Percentiles rank a stretch among this genome's conserved stretches.
These are phyloP conservation scores for Liparis tanakae DNA, from an alignment of 2,797 vertebrate genomes.

Conservation along the genomic window DNA sequence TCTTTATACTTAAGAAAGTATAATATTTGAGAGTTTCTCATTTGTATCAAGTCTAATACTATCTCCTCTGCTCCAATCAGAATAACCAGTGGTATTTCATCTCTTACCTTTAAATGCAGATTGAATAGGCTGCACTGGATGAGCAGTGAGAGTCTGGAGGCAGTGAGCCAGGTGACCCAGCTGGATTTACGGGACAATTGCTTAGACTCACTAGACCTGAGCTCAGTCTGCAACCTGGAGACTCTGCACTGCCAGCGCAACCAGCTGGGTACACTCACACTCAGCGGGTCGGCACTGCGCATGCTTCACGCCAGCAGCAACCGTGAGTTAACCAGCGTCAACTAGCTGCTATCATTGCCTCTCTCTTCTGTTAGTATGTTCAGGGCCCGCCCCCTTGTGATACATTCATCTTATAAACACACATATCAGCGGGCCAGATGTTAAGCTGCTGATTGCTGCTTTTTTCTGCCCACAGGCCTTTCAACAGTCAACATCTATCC, in stretches of 20 bases:
- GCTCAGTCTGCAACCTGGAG: constrained; percentile 89
- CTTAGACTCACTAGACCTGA: constrained; percentile 89
- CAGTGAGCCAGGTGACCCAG: constrained; percentile 88
- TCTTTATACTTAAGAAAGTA: not conserved
- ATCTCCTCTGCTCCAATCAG: not conserved
- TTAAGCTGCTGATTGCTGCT: constrained; percentile 42
- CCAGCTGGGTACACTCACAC: constrained; percentile 87
- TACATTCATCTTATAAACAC: constrained; percentile 15
- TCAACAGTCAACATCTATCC: constrained; percentile 90
- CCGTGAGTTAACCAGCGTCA: constrained; percentile 80
- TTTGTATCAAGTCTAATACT: not conserved
- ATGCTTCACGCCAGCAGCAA: constrained; percentile 89
- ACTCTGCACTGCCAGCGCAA: constrained; percentile 94
- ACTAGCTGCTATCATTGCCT: constrained; percentile 29
- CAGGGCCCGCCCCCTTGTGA: constrained; percentile 12
- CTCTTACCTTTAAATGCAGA: constrained; percentile 70
- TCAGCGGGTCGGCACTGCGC: constrained; percentile 92
- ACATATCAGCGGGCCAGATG: constrained; percentile 29
- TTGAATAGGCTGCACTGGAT: constrained; percentile 88
- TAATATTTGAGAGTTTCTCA: not conserved
- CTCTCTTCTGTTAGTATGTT: constrained; percentile 23
- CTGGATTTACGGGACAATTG: constrained; percentile 94
- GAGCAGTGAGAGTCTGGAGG: constrained; percentile 82
- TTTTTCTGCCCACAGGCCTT: constrained; percentile 84
- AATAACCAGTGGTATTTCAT: constrained; percentile 3